These are phyloP conservation scores for Drosophila affinis DNA, from an alignment of 2,888 invertebrate species.

Conservation along the genomic window DNA sequence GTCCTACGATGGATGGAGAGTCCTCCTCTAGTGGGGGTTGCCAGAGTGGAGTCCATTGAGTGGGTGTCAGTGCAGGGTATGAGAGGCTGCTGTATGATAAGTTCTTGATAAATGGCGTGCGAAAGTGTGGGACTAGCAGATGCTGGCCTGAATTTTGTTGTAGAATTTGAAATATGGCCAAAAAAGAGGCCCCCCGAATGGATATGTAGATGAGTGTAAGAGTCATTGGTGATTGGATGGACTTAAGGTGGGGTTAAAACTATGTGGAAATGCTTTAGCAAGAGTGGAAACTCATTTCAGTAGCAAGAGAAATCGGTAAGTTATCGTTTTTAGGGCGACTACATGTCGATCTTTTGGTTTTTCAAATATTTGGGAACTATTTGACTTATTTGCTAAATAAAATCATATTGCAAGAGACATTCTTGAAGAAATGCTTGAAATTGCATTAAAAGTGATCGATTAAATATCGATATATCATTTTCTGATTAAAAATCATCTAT, in stretches of 20 bases:
- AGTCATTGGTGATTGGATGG: neutral
- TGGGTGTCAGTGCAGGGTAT: neutral
- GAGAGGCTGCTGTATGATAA: neutral
- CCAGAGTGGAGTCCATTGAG: conserved; percentile 6
- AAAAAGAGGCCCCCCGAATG: neutral
- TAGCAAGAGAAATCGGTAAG: too few species aligned
- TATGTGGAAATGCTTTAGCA: too few species aligned
- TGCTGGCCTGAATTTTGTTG: neutral
- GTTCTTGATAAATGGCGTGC: conserved; percentile 31
- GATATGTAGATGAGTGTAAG: neutral
- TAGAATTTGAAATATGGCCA: neutral
- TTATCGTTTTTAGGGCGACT: too few species aligned
- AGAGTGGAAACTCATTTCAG: too few species aligned
- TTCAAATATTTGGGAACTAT: too few species aligned
- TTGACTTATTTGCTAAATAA: too few species aligned
- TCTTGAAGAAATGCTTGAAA: too few species aligned
- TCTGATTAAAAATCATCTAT: too few species aligned
- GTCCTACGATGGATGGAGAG: neutral
- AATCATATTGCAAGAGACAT: too few species aligned
- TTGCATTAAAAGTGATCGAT: too few species aligned
- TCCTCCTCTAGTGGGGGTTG: conserved; percentile 15
- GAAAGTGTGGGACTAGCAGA: neutral
- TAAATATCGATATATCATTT: too few species aligned
- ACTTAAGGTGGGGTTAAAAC: neutral
- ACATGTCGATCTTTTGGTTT: too few species aligned